phyloP scores from a whole-genome alignment of 2,113 vertebrate genomes.

The Psittacula cyanocephala region DNA sequence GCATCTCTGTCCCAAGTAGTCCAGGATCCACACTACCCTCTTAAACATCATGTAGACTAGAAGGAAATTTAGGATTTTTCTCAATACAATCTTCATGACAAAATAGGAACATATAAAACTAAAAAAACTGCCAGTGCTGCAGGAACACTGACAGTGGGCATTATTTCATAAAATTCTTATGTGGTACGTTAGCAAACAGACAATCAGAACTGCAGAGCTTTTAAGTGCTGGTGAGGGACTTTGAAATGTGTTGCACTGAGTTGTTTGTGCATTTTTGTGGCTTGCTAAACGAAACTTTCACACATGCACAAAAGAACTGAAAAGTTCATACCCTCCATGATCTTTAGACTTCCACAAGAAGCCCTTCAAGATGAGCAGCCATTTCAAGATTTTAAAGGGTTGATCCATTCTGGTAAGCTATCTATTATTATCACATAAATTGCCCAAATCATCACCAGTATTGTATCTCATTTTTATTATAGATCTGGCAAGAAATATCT shows the following conservation, averaged over 20 bases:
- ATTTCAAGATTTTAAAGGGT: not conserved
- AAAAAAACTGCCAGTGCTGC: not conserved
- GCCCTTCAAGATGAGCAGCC: not conserved
- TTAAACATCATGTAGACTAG: not conserved
- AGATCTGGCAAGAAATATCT: not conserved
- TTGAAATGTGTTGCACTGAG: not conserved
- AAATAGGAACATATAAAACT: not conserved
- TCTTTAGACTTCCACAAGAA: not conserved
- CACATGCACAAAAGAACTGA: not conserved
- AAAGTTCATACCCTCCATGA: not conserved
- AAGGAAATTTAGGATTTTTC: not conserved
- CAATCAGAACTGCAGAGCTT: not conserved
- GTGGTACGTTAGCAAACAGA: not conserved
- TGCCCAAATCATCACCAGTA: not conserved
- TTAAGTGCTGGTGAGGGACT: not conserved
- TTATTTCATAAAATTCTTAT: not conserved
- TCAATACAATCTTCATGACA: not conserved
- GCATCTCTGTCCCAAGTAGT: not conserved
- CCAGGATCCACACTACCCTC: not conserved
- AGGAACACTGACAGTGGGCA: not conserved
- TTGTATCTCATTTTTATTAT: not conserved
- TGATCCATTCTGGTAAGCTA: not conserved
- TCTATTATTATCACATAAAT: not conserved
- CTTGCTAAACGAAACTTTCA: not conserved
- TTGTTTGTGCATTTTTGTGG: not conserved